Percentiles rank a stretch among this genome's conserved stretches.
These are phyloP conservation scores for Petrocephalus zakoni DNA, from an alignment of 2,113 vertebrate species.

Conservation along the genomic window DNA sequence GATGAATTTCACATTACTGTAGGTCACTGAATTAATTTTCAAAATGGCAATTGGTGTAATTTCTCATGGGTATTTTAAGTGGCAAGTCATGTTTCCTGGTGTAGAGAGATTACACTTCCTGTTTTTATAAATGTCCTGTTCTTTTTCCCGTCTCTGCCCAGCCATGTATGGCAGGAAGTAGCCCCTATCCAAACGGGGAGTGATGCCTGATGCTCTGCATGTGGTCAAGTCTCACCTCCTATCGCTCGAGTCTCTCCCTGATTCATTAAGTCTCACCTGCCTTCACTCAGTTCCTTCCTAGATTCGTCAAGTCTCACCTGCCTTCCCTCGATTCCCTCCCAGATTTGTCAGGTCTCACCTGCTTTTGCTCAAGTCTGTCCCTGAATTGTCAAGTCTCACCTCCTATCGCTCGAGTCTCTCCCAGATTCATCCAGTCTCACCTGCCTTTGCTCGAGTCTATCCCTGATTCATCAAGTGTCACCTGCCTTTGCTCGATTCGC, in stretches of 20 bases:
- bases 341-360: too few relatives aligned
- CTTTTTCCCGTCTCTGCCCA: neutral
- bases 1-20: conserved; percentile 66
- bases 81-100: conserved; percentile 54
- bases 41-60: conserved; percentile 69
- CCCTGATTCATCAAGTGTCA: neutral
- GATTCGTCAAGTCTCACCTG: too few relatives aligned
- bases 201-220: neutral
- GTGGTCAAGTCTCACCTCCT: neutral
- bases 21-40: conserved; percentile 83
- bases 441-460: too few relatives aligned
- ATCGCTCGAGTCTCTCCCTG: too few relatives aligned
- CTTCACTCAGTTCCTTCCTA: too few relatives aligned
- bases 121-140: conserved; percentile 47
- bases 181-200: neutral
- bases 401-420: neutral
- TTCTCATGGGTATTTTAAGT: conserved; percentile 60
- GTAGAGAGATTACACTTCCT: conserved; percentile 64
- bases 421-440: neutral
- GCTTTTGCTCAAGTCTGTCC: too few relatives aligned
- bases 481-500: neutral
- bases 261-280: too few relatives aligned
- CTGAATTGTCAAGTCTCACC: neutral
- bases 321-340: too few relatives aligned
- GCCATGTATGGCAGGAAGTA: neutral